Base-by-base conservation (phyloP, 2,113 vertebrate species). In the Propithecus coquereli region DNA sequence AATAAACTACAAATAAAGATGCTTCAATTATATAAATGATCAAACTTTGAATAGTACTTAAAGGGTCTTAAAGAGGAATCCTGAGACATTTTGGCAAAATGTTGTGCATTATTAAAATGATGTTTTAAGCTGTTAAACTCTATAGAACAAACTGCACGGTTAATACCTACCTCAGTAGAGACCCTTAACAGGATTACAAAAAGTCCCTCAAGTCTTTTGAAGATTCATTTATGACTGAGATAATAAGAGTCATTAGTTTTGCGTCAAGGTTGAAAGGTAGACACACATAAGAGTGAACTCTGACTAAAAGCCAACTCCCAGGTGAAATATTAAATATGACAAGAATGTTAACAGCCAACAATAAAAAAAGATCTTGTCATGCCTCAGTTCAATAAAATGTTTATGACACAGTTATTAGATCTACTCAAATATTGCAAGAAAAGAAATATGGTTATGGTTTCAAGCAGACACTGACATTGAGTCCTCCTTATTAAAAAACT, bases 261-360 rank as follows among this genome's bases (percentile, higher is more conserved):
- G 88, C 50, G 95, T 96, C 95, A 97, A 98, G 96, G 97, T 98
- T 98, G 98, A 98, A 97, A 98, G 92, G 90, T n/a, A 97, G 96
- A 95, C 91, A 96, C 54, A 95, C 50, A 47, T 96, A 96, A 87
- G 94, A 94, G 65, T 97, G 93, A 98, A 98, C 94, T 94, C 94
- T 95, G 86, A 97, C 89, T 96, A 83, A 97, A 97, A 97, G 74
- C 91, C 97, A 96, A 95, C 61, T 98, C 98, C 90, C 90, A 79
- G 13, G 61, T 68, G 84, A 85, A 95, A 76, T 87, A 97, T 97
- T 97, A 97, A 97, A 94, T 94, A 95, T 13, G 96, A 94, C 74
- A 94, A 85, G 84, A 57, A 23, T 95, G 68, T 96, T 97, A 98
- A 92, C 91, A 97, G 70, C 90, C 93, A 98, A 94, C 97, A 95